Evolutionary conservation across 64 coral and sea anemone species (phyloP).

Genomic region (Stichodactyla mertensii): DNA sequence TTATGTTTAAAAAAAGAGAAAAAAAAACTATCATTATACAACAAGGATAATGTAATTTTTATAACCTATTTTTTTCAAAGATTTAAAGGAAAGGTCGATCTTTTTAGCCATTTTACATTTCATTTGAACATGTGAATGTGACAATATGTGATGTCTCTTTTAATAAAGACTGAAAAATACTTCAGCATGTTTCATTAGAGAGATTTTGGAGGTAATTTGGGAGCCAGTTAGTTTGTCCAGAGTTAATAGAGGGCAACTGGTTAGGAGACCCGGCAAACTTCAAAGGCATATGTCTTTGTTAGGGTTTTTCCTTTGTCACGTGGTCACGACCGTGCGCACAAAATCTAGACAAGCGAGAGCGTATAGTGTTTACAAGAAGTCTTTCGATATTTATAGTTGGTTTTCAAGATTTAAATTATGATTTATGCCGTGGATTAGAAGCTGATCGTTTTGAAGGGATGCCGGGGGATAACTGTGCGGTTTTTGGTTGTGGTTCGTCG

Average conservation of each 20-base stretch:
- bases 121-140: too few species aligned
- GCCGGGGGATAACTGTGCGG: background rate
- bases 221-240: too few species aligned
- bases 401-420: background rate
- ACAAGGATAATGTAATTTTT: too few species aligned
- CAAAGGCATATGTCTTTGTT: background rate
- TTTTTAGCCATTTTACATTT: too few species aligned
- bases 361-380: background rate
- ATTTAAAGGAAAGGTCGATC: too few species aligned
- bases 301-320: background rate
- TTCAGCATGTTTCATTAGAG: too few species aligned
- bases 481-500: background rate
- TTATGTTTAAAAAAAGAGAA: too few species aligned
- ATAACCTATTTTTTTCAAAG: too few species aligned
- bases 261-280: conserved; percentile 20
- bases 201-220: too few species aligned
- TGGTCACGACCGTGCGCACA: background rate
- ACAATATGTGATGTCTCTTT: too few species aligned
- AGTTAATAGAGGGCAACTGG: conserved; percentile 1
- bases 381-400: background rate
- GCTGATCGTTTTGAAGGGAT: background rate
- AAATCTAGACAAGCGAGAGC: background rate
- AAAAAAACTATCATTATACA: too few species aligned
- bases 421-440: background rate
- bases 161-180: too few species aligned